Evolutionary conservation across 1,140 invertebrate species (phyloP), one percentile per base, ranked within the genome.

Genomic region (Rhysida immarginata): DNA sequence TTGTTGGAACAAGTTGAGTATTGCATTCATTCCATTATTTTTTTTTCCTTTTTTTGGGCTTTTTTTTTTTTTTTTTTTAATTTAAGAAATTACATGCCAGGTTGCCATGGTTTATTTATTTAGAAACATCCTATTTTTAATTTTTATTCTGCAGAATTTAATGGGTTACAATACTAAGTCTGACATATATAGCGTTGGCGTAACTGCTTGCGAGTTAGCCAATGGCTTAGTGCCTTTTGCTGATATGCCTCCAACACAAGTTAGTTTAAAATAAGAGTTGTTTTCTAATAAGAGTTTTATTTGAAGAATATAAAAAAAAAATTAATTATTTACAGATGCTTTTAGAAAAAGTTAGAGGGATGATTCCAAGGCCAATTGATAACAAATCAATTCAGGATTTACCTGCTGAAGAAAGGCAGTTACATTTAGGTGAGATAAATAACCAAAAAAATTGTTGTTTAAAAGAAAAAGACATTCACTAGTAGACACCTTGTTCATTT

Each of bases 131-230:
- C 5, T 35, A 35, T 35, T 35, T 35, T 26, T 54, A 20, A 25
- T n/a, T 21, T 60, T 55, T 26, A 14, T 23, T 48, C 68, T 72
- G 2, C 72, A 87, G 81, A 92, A 93, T 74, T 71, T 94, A 55
- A 74, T 77, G 61, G 90, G 91, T 8, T 94, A 93, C 65, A 84
- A 87, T 66, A 82, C 84, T 65, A 85, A 85, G 62, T 88, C 87
- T 2, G 91, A 95, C 70, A 82, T 92, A 26, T 94, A 95, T 64
- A 93, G 88, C 60, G 60, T 93, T 49, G 91, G 91, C 29, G 84
- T 94, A 56, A 78, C 85, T 16, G 79, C 83, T 41, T 94, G 88
- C 73, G 90, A 94, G 73, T 68, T 95, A 59, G 88, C 82, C 24
- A 95, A 94, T 74, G 89, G 90, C 0, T 76, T 82, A 46, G 83